A percentile compares a stretch with the other conserved stretches of the same genome.
Conservation (phyloP, 2,888 invertebrate species). For the Isotomurus palustris region DNA sequence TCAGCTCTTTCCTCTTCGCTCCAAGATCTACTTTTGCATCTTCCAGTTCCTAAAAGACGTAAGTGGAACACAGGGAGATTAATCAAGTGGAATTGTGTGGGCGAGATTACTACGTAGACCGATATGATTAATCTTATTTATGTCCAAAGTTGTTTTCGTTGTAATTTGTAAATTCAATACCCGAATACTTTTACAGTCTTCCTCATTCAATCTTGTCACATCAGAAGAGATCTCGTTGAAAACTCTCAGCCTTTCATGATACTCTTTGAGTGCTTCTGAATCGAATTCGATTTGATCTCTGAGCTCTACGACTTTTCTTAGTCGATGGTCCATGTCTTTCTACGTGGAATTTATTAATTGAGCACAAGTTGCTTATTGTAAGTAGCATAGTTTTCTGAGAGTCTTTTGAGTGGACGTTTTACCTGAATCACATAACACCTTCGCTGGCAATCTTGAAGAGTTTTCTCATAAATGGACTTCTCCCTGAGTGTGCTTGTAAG, state of each 20-base stretch:
- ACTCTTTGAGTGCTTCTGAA: slow-evolving; percentile 18
- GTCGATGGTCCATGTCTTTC: slow-evolving; percentile 13
- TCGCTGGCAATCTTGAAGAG: not conserved
- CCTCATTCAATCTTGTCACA: slow-evolving; percentile 17
- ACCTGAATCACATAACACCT: slow-evolving; percentile 18
- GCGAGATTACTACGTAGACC: too few species aligned
- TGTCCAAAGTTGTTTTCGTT: slow-evolving; percentile 7
- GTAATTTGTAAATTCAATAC: not conserved
- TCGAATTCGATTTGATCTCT: slow-evolving; percentile 25
- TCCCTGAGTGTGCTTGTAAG: slow-evolving; percentile 22
- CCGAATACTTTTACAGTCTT: slow-evolving; percentile 7
- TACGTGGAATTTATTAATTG: slow-evolving; percentile 1
- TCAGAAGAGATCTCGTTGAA: slow-evolving; percentile 17
- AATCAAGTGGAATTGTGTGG: too few species aligned
- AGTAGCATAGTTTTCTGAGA: too few species aligned
- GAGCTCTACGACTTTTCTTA: slow-evolving; percentile 18
- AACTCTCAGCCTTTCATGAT: slow-evolving; percentile 12
- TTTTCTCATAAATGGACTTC: slow-evolving; percentile 5
- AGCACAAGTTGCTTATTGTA: too few species aligned
- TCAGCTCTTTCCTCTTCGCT: slow-evolving; percentile 15
- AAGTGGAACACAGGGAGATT: too few species aligned
- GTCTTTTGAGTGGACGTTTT: not conserved
- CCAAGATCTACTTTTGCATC: slow-evolving; percentile 26
- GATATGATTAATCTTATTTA: not conserved
- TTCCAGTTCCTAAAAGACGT: slow-evolving; percentile 21